Percentiles rank a stretch among this genome's conserved stretches.
phyloP scores from a whole-genome alignment of 2,888 invertebrate species.

The Zygaena filipendulae region DNA sequence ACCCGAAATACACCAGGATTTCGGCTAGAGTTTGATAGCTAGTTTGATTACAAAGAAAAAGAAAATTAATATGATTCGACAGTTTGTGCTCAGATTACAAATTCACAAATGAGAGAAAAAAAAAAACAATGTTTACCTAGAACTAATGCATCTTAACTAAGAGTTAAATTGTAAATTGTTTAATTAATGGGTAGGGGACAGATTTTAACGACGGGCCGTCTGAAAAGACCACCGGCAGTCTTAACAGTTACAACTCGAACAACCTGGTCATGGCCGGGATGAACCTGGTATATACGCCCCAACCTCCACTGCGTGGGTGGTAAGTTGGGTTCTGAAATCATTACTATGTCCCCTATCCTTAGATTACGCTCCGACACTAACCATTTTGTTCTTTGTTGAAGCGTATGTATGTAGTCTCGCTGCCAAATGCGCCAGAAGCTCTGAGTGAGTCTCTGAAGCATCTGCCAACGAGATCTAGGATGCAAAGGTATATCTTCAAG shows the following conservation, averaged over 20 bases:
- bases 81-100: no score
- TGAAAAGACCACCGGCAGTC: constrained; percentile 1
- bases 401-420: background rate
- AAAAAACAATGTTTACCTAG: no score
- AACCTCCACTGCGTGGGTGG: constrained; percentile 4
- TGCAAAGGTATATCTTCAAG: background rate
- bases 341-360: background rate
- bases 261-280: constrained; percentile 3
- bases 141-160: no score
- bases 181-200: background rate
- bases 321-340: constrained; percentile 1
- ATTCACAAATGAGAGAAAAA: no score
- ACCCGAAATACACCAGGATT: no score
- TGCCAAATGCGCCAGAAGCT: constrained; percentile 6
- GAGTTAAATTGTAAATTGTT: no score
- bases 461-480: constrained; percentile 1
- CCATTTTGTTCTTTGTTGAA: constrained; percentile 4
- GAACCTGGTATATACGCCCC: constrained; percentile 2
- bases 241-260: constrained; percentile 2
- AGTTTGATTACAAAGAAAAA: no score
- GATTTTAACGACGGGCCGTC: background rate
- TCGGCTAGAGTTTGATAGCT: no score
- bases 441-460: constrained; percentile 5
- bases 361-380: no score
- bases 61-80: no score